Evolutionary conservation across 2,888 invertebrate genomes (phyloP).

Genomic region (Resseliella maxima): DNA sequence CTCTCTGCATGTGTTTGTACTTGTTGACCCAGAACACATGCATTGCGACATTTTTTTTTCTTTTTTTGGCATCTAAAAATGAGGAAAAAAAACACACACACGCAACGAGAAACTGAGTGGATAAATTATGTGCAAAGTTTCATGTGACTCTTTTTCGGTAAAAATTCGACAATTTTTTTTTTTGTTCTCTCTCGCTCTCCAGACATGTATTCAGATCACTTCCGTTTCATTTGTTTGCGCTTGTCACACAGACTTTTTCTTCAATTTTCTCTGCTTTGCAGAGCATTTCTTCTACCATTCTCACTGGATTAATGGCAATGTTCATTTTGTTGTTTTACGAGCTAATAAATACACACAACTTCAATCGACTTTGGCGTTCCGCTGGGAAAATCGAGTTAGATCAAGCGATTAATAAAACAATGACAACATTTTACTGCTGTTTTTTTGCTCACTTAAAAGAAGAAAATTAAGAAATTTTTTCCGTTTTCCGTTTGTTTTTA

Average conservation of each 20-base stretch:
- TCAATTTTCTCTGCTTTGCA: neutral
- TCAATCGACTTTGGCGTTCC: neutral
- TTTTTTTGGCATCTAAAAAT: neutral
- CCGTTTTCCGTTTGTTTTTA: neutral
- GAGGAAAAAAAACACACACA: neutral
- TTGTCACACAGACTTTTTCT: neutral
- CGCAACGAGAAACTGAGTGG: neutral
- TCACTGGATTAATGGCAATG: neutral
- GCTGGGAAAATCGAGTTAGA: slow-evolving; percentile 13
- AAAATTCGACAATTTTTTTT: neutral
- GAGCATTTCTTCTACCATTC: neutral
- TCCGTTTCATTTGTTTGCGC: slow-evolving; percentile 43
- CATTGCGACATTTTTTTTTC: slow-evolving; percentile 29
- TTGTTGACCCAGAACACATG: slow-evolving; percentile 43
- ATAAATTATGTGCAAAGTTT: slow-evolving; percentile 49
- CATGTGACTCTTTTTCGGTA: neutral
- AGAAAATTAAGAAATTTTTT: neutral
- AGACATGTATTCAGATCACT: slow-evolving; percentile 11
- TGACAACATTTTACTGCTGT: neutral
- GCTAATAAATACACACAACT: neutral
- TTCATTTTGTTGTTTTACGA: neutral
- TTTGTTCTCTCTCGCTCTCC: neutral
- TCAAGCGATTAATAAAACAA: slow-evolving; percentile 46
- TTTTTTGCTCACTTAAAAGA: neutral
- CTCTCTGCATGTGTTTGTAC: slow-evolving; percentile 28